These are phyloP conservation scores for Plecotus auritus DNA, from an alignment of 2,113 vertebrate species.

Conservation along the genomic window DNA sequence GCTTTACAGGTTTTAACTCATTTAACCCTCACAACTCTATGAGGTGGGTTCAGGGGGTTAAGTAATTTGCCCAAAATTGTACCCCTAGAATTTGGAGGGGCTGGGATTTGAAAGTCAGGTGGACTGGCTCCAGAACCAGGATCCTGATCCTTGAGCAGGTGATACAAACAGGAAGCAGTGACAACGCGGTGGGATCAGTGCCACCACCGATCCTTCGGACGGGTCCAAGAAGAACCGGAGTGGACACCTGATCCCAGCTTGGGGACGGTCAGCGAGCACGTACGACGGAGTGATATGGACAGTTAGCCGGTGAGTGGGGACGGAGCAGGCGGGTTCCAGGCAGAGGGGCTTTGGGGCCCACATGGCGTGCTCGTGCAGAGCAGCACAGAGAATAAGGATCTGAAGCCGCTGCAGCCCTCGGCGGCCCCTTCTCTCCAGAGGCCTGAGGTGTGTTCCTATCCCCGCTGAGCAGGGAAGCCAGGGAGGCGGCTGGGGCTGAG, in stretches of 20 bases:
- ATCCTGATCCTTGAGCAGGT: not conserved
- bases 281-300: not conserved
- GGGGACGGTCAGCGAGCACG: not conserved
- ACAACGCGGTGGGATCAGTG: not conserved
- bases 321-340: not conserved
- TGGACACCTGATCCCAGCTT: not conserved
- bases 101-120: not conserved
- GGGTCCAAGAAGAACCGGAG: not conserved
- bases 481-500: not conserved
- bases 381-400: accelerated
- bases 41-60: not conserved
- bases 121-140: not conserved
- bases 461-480: not conserved
- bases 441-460: not conserved
- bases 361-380: accelerated
- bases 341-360: not conserved
- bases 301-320: not conserved
- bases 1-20: not conserved
- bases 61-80: not conserved
- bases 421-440: not conserved
- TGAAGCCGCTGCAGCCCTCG: not conserved
- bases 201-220: not conserved
- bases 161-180: not conserved
- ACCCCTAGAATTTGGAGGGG: not conserved
- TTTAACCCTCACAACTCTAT: not conserved